Conservation (phyloP, 2,113 vertebrate species). For the Ochotona princeps region DNA sequence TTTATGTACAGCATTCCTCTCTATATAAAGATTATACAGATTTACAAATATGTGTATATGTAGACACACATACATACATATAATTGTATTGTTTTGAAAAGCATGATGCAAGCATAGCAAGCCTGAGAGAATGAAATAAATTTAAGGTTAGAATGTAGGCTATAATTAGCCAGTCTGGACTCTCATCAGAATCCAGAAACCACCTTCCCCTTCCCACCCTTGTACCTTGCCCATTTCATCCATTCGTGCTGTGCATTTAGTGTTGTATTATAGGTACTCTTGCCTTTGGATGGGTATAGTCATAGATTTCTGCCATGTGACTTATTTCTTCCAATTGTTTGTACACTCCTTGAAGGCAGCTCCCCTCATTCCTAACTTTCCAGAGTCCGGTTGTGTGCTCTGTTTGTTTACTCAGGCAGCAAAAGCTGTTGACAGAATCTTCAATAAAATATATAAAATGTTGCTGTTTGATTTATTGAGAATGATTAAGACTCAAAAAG, state of each 20-base stretch:
- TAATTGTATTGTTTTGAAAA: background rate
- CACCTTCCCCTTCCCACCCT: background rate
- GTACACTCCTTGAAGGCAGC: conserved; percentile 25
- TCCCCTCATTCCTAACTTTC: background rate
- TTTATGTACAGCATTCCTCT: background rate
- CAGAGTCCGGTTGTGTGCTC: background rate
- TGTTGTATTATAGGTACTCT: background rate
- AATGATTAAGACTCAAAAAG: background rate
- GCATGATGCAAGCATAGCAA: background rate
- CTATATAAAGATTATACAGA: background rate
- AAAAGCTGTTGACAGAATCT: background rate
- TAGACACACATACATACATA: background rate
- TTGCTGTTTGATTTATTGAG: background rate
- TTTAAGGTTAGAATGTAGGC: background rate
- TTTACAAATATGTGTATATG: no score
- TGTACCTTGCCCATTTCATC: background rate
- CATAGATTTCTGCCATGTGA: background rate
- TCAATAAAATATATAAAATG: background rate
- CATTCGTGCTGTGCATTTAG: background rate
- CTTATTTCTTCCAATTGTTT: conserved; percentile 12
- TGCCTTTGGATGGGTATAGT: background rate
- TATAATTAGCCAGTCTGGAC: background rate
- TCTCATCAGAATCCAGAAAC: background rate
- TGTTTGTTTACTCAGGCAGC: background rate
- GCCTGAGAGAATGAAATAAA: background rate